Percentiles rank a stretch among this genome's conserved stretches.
Conservation (phyloP, 2,888 invertebrate genomes). For the Caenorhabditis sp. region DNA sequence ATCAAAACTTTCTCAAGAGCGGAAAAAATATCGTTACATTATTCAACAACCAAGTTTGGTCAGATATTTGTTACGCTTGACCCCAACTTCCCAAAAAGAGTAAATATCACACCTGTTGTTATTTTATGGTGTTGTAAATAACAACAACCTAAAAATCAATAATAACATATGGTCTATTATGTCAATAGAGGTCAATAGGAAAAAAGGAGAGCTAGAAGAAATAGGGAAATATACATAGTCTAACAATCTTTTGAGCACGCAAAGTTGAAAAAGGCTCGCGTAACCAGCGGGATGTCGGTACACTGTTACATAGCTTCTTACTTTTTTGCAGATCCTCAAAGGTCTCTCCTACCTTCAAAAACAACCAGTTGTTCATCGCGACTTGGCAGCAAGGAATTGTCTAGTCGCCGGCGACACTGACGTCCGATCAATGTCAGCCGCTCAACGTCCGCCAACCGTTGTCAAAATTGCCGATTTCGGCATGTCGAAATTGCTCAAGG, state of each 20-base stretch:
- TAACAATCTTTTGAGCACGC: background rate
- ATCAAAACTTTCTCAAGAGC: background rate
- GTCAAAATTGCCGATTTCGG: constrained; percentile 70
- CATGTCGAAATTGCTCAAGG: constrained; percentile 63
- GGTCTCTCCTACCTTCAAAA: constrained; percentile 76
- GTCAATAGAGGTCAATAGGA: too few relatives aligned
- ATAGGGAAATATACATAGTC: too few relatives aligned
- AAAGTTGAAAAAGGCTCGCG: background rate
- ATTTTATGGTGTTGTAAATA: too few relatives aligned
- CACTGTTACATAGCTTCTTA: too few relatives aligned
- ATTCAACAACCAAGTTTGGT: too few relatives aligned
- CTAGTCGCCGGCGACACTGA: constrained; percentile 77
- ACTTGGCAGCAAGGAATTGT: constrained; percentile 90
- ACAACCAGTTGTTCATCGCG: constrained; percentile 90
- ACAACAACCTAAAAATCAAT: too few relatives aligned
- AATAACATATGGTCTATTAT: too few relatives aligned
- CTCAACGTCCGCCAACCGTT: constrained; percentile 56
- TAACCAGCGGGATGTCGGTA: background rate
- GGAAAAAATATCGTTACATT: too few relatives aligned
- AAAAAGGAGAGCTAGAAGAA: too few relatives aligned
- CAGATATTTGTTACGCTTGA: too few relatives aligned
- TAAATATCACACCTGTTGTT: too few relatives aligned
- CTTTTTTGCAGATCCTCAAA: constrained; percentile 84
- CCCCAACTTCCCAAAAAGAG: too few relatives aligned
- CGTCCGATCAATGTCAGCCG: constrained; percentile 37